Evolutionary conservation across 1,140 invertebrate genomes (phyloP).

Genomic region (Trichonephila clavipes): DNA sequence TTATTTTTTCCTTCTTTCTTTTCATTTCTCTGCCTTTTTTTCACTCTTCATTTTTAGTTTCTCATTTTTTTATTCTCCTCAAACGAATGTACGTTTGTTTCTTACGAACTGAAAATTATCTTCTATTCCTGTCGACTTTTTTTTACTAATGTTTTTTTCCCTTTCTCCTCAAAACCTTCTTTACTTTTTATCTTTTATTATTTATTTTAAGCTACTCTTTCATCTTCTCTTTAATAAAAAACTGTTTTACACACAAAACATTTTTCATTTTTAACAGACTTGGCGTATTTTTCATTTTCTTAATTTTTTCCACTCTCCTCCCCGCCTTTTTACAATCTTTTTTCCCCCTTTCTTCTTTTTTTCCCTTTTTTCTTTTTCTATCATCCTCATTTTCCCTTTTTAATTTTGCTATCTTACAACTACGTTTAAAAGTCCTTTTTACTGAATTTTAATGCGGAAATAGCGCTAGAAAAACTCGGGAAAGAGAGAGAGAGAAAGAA

Average conservation of each 20-base stretch:
- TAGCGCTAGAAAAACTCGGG: constrained; percentile 66
- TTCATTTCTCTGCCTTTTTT: constrained; percentile 7
- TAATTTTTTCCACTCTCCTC: constrained; percentile 28
- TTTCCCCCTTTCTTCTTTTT: constrained; percentile 27
- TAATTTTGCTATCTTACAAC: constrained; percentile 74
- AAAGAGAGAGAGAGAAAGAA: constrained; percentile 14
- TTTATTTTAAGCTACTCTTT: constrained; percentile 76
- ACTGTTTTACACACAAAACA: constrained; percentile 77
- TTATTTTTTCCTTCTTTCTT: constrained; percentile 24
- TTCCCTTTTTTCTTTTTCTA: constrained; percentile 35
- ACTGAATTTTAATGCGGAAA: constrained; percentile 76
- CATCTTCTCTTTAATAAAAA: constrained; percentile 76
- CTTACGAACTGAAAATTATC: constrained; percentile 74
- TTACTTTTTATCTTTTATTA: constrained; percentile 72
- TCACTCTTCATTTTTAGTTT: constrained; percentile 22
- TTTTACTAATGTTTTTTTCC: not conserved
- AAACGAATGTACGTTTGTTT: constrained; percentile 74
- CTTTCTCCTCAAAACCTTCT: constrained; percentile 17
- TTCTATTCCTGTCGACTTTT: constrained; percentile 69
- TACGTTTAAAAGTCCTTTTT: constrained; percentile 73
- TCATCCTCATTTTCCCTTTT: constrained; percentile 53
- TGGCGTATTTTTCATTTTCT: constrained; percentile 71
- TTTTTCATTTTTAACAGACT: constrained; percentile 76
- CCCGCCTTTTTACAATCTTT: constrained; percentile 6
- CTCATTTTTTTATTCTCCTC: not conserved